Percentiles rank a stretch among this genome's conserved stretches.
Conservation (phyloP, 2,888 invertebrate species). For the Lycia hirtaria region DNA sequence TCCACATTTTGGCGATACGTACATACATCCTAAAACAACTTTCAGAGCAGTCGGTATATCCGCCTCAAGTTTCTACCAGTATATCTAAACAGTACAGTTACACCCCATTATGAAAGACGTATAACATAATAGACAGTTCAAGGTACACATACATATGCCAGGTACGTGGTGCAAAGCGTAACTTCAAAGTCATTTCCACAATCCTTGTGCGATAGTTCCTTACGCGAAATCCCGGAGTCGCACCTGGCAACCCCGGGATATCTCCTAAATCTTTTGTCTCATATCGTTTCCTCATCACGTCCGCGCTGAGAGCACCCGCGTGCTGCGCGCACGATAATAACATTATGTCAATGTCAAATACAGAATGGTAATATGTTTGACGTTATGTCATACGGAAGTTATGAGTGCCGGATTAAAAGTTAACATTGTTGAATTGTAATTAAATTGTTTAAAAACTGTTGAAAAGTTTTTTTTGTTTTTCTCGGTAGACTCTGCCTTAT, state of each 20-base stretch:
- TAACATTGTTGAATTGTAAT: too few species aligned
- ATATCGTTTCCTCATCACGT: conserved; percentile 50
- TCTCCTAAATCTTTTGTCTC: conserved; percentile 45
- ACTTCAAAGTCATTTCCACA: conserved; percentile 10
- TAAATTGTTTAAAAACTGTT: too few species aligned
- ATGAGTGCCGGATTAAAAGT: background rate
- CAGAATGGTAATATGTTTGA: conserved; percentile 49
- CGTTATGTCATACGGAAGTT: conserved; percentile 39
- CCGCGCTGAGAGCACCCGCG: conserved; percentile 36
- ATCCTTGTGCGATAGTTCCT: conserved; percentile 18
- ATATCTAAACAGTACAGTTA: too few species aligned
- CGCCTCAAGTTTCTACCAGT: too few species aligned
- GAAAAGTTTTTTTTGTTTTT: too few species aligned
- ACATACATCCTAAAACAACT: too few species aligned
- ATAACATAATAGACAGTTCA: too few species aligned
- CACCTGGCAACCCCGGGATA: conserved; percentile 39
- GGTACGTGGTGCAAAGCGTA: background rate
- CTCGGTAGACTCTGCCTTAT: too few species aligned
- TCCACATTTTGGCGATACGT: too few species aligned
- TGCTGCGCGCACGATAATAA: conserved; percentile 49
- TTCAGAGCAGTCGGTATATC: too few species aligned
- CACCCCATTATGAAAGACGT: too few species aligned
- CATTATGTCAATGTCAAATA: conserved; percentile 55
- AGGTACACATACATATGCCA: too few species aligned
- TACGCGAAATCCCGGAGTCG: conserved; percentile 11